Percentiles rank a stretch among this genome's conserved stretches.
Evolutionary conservation across 2,888 invertebrate species (phyloP).

Genomic region (Nephrotoma flavescens): DNA sequence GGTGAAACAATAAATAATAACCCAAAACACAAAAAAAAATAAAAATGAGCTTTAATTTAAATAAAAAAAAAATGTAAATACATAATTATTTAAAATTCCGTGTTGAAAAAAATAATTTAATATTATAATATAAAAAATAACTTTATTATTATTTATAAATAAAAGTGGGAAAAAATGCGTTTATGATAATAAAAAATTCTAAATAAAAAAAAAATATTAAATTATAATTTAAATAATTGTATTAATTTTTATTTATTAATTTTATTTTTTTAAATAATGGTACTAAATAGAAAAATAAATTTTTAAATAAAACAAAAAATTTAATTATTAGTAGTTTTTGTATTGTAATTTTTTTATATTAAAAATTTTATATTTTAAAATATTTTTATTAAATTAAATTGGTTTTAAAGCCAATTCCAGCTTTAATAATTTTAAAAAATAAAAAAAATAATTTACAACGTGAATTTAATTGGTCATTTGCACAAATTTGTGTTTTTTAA

Average conservation of each 20-base stretch:
- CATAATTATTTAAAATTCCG: not conserved
- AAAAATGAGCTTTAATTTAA: not conserved
- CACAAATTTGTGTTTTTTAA: not conserved
- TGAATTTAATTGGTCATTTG: not conserved
- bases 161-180: slow-evolving; percentile 12
- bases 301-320: not conserved
- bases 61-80: not conserved
- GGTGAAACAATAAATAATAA: not conserved
- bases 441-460: too few relatives aligned
- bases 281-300: not conserved
- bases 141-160: not conserved
- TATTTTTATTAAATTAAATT: not conserved
- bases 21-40: not conserved
- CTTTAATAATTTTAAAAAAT: not conserved
- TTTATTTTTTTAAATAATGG: not conserved
- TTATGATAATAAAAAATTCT: slow-evolving; percentile 8
- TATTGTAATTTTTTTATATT: not conserved
- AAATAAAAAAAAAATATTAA: not conserved
- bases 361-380: not conserved
- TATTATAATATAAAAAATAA: not conserved
- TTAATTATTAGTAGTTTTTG: not conserved
- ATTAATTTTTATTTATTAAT: not conserved
- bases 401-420: not conserved
- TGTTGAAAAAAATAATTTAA: not conserved
- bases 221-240: not conserved